Percentiles rank a stretch among this genome's conserved stretches.
These are phyloP conservation scores for Vimba vimba DNA, from an alignment of 2,113 vertebrate genomes.

Conservation along the genomic window DNA sequence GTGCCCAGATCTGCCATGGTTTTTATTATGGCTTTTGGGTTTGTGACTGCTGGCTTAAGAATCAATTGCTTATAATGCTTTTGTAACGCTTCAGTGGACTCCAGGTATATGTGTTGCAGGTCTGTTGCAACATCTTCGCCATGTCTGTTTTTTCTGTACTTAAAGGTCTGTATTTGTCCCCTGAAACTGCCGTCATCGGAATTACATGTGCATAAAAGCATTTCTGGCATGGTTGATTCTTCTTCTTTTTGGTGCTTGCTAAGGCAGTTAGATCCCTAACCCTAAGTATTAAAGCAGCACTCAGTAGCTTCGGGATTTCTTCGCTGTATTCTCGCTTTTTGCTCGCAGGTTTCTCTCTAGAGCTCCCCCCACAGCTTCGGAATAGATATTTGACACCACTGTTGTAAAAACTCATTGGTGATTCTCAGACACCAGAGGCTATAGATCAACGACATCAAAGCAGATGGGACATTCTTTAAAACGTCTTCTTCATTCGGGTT, in stretches of 20 bases:
- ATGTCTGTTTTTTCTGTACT: background rate
- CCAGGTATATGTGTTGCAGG: constrained; percentile 8
- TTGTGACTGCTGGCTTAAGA: background rate
- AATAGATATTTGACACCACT: too few relatives aligned
- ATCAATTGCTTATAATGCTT: constrained; percentile 3
- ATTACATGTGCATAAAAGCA: background rate
- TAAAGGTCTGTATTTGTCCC: background rate
- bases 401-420: too few relatives aligned
- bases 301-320: too few relatives aligned
- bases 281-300: too few relatives aligned
- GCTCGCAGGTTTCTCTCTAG: too few relatives aligned
- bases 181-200: background rate
- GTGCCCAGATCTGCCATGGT: background rate
- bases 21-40: background rate
- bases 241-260: background rate
- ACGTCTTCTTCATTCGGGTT: too few relatives aligned
- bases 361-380: too few relatives aligned
- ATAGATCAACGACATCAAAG: too few relatives aligned
- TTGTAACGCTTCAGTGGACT: background rate
- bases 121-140: background rate
- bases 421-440: too few relatives aligned
- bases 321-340: too few relatives aligned
- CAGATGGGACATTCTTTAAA: too few relatives aligned
- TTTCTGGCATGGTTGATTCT: constrained; percentile 9
- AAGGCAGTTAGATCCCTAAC: background rate